phyloP scores from a whole-genome alignment of 1,140 invertebrate genomes.

The Capitella teleta region DNA sequence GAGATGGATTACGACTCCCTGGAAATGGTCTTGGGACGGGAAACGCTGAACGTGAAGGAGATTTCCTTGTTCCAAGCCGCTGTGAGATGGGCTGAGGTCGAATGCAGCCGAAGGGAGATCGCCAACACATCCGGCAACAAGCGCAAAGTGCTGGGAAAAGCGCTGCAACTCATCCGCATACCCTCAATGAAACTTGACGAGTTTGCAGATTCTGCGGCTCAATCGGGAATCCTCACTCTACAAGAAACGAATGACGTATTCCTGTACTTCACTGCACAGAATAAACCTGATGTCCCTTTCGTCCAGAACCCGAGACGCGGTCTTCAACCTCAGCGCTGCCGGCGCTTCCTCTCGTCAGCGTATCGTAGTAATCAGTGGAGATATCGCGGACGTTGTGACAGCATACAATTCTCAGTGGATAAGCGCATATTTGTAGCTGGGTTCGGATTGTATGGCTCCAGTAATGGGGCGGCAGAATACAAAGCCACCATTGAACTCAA shows the following conservation, averaged over 20 bases:
- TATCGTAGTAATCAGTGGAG: conserved; percentile 93
- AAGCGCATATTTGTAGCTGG: conserved; percentile 71
- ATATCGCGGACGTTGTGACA: conserved; percentile 72
- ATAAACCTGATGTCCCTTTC: conserved; percentile 69
- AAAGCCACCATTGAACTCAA: conserved; percentile 67
- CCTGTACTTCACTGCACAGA: conserved; percentile 60
- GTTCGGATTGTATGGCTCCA: conserved; percentile 76
- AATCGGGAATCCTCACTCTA: conserved; percentile 57
- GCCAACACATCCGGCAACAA: conserved; percentile 59
- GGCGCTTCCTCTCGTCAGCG: conserved; percentile 88
- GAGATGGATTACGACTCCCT: conserved; percentile 75
- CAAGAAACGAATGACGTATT: conserved; percentile 67
- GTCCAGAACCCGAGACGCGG: conserved; percentile 69
- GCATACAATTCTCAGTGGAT: conserved; percentile 74
- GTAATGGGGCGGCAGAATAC: conserved; percentile 69
- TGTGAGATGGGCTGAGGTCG: conserved; percentile 64
- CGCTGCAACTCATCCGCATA: conserved; percentile 66
- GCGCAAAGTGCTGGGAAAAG: conserved; percentile 54
- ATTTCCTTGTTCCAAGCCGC: conserved; percentile 62
- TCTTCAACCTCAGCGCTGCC: conserved; percentile 78
- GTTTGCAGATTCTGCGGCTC: conserved; percentile 69
- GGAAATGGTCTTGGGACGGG: conserved; percentile 64
- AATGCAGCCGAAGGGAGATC: conserved; percentile 58
- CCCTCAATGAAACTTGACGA: conserved; percentile 76
- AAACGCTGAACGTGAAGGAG: conserved; percentile 69